Percentiles rank a stretch among this genome's conserved stretches.
Evolutionary conservation across 2,797 vertebrate genomes (phyloP).

Genomic region (Danio albolineatus): DNA sequence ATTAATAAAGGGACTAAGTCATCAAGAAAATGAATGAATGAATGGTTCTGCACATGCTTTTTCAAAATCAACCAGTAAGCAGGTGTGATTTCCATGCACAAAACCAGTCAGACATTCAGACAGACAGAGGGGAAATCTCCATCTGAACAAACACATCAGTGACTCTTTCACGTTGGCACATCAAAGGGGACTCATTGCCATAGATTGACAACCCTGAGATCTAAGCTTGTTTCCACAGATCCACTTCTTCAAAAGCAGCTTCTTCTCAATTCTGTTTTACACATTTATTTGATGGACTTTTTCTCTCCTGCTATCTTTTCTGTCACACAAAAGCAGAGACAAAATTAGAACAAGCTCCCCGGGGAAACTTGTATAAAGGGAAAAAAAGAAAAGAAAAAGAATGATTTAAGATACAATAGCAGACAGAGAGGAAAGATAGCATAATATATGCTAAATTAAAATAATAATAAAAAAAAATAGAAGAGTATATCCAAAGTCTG

Average conservation of each 20-base stretch:
- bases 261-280: slow-evolving; percentile 40
- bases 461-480: too few relatives aligned
- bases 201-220: slow-evolving; percentile 34
- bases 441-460: slow-evolving; percentile 51
- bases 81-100: slow-evolving; percentile 13
- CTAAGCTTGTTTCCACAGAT: slow-evolving; percentile 44
- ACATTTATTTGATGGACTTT: slow-evolving; percentile 21
- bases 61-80: neutral
- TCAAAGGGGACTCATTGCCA: slow-evolving; percentile 27
- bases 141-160: slow-evolving; percentile 42
- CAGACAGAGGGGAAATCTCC: slow-evolving; percentile 33
- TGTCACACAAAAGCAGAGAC: slow-evolving; percentile 34
- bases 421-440: slow-evolving; percentile 22
- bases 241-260: slow-evolving; percentile 43
- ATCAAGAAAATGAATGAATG: too few relatives aligned
- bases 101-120: neutral
- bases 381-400: slow-evolving; percentile 23
- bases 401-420: slow-evolving; percentile 38
- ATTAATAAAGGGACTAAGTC: too few relatives aligned
- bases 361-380: slow-evolving; percentile 17
- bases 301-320: slow-evolving; percentile 13
- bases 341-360: slow-evolving; percentile 29
- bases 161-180: slow-evolving; percentile 16
- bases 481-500: slow-evolving; percentile 47
- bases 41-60: neutral